Base-by-base conservation (phyloP, 1,140 invertebrate species). In the Drepana arcuata region DNA sequence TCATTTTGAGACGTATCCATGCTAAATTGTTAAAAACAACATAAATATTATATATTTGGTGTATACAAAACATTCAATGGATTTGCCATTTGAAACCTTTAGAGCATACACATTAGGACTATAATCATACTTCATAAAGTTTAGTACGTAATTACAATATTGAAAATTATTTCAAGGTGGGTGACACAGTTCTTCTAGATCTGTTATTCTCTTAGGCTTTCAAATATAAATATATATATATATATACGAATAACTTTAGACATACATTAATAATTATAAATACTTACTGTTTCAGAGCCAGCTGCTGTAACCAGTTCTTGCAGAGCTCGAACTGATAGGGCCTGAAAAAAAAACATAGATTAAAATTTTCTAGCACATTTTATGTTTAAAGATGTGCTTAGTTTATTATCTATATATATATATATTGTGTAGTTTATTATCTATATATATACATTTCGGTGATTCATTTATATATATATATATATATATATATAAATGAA, bases 221-320 rank as follows among this genome's bases (percentile, higher is more conserved):
- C 6, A 26, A 26, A n/a, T 10, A n/a, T 26, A 47, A 15, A 51
- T 41, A 53, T 49, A 31, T 48, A 30, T 42, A 27, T 34, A 35
- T 16, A 29, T 53, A 26, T 26, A 21, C 18, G 9, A 21, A 65
- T 69, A 71, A 69, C 61, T 42, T 55, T 54, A 61, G 50, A 58
- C 27, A 31, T 41, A 36, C 43, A 49, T 53, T 5, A 21, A 48
- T 35, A 48, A 38, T 39, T 44, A 33, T 34, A 34, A 24, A 50
- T 49, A 87, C 86, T 93, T 90, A 96, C 94, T 84, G 93, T 92
- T 87, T 95, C 93, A 24, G 91, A 93, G 38, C 92, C 93, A 23
- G 95, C 92, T 4, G 95, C 95, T 25, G 95, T 97, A 5, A 97
- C 96, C 69, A 99, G 88, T 85, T 99, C 98, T 86, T 99, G 98